Evolutionary conservation across 2,113 vertebrate species (phyloP).

Genomic region (Crotalus viridis): DNA sequence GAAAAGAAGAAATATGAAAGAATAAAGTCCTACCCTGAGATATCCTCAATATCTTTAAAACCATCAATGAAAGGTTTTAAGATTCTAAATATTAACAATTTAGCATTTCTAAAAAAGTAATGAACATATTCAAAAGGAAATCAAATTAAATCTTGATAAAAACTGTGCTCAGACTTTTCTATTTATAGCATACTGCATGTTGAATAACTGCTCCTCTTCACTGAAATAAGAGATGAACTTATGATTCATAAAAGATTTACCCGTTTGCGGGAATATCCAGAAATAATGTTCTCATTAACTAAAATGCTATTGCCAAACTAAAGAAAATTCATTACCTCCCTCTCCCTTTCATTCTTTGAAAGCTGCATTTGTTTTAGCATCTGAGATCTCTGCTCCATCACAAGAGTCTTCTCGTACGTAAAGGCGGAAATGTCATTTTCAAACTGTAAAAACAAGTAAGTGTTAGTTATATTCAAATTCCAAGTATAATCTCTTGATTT

Average conservation of each 20-base stretch:
- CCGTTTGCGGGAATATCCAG: neutral
- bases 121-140: neutral
- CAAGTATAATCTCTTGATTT: neutral
- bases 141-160: neutral
- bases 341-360: constrained; percentile 87
- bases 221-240: neutral
- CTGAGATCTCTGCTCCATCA: constrained; percentile 97
- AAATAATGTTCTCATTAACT: neutral
- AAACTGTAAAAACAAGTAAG: constrained; percentile 70
- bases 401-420: constrained; percentile 93
- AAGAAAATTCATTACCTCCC: constrained; percentile 77
- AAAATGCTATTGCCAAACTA: neutral
- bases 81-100: neutral
- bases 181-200: neutral
- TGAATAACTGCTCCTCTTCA: neutral
- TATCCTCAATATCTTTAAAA: neutral
- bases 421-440: constrained; percentile 97
- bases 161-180: neutral
- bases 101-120: neutral
- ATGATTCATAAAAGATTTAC: neutral
- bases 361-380: constrained; percentile 98
- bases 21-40: neutral
- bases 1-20: neutral
- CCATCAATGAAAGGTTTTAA: neutral
- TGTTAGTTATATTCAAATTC: neutral